phyloP scores from a whole-genome alignment of 2,888 invertebrate species.

The Hyalella azteca region DNA sequence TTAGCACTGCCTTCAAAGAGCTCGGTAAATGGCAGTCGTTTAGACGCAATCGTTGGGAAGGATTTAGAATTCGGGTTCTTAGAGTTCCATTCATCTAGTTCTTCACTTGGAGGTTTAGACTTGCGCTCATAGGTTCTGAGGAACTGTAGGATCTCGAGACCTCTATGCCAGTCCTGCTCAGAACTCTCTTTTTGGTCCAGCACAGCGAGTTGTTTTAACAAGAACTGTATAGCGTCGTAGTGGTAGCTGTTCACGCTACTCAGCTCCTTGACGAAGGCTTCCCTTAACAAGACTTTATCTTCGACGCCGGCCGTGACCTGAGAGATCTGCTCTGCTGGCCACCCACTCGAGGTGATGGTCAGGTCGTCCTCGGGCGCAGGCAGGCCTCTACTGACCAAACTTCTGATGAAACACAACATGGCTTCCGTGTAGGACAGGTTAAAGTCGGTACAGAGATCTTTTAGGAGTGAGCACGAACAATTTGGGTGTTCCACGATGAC shows the following conservation, averaged over 20 bases:
- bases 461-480: constrained; percentile 45
- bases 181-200: constrained; percentile 38
- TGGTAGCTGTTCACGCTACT: constrained; percentile 45
- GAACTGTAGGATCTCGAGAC: constrained; percentile 50
- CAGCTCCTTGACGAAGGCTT: constrained; percentile 40
- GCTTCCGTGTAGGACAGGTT: constrained; percentile 44
- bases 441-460: constrained; percentile 51
- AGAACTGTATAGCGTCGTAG: constrained; percentile 50
- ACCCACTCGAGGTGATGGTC: neutral
- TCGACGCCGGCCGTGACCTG: constrained; percentile 19
- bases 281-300: constrained; percentile 36
- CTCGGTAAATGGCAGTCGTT: constrained; percentile 53
- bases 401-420: constrained; percentile 42
- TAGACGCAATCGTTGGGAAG: constrained; percentile 43
- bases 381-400: constrained; percentile 41
- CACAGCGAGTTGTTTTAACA: constrained; percentile 38
- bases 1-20: constrained; percentile 40
- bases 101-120: constrained; percentile 23
- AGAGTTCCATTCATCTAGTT: constrained; percentile 50
- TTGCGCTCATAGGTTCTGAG: constrained; percentile 45
- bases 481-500: constrained; percentile 42
- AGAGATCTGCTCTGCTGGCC: constrained; percentile 43
- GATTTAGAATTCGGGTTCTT: constrained; percentile 44
- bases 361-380: constrained; percentile 34
- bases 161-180: constrained; percentile 38